Evolutionary conservation across 2,113 vertebrate species (phyloP).

Genomic region (Pluvianellus socialis): DNA sequence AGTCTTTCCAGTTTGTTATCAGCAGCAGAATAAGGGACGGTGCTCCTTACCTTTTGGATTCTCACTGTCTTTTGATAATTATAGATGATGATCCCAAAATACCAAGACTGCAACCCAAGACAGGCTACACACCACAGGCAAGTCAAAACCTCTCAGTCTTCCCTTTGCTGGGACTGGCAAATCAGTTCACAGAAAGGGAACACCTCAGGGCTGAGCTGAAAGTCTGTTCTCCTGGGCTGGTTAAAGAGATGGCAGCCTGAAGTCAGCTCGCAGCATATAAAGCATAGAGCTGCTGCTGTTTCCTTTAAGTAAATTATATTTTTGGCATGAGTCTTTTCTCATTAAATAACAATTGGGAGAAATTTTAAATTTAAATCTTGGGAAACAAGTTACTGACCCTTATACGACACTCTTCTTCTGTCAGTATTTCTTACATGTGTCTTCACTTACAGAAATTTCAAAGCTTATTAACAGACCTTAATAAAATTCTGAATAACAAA

Average conservation of each 20-base stretch:
- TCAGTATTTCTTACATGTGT: neutral
- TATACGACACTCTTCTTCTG: neutral
- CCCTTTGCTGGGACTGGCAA: neutral
- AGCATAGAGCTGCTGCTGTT: neutral
- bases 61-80: neutral
- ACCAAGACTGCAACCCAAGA: neutral
- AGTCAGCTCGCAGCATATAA: neutral
- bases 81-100: neutral
- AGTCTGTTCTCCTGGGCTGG: neutral
- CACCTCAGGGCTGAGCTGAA: neutral
- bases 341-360: neutral
- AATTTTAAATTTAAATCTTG: neutral
- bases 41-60: neutral
- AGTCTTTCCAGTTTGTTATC: neutral
- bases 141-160: neutral
- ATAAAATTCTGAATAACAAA: neutral
- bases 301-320: neutral
- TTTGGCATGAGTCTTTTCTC: neutral
- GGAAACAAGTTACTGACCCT: neutral
- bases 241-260: neutral
- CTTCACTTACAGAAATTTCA: neutral
- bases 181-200: neutral
- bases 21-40: neutral
- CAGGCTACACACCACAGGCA: neutral
- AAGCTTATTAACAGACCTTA: neutral